Evolutionary conservation across 2,797 vertebrate genomes (phyloP), one percentile per base, ranked within the genome.

Genomic region (Lophotriccus pileatus): DNA sequence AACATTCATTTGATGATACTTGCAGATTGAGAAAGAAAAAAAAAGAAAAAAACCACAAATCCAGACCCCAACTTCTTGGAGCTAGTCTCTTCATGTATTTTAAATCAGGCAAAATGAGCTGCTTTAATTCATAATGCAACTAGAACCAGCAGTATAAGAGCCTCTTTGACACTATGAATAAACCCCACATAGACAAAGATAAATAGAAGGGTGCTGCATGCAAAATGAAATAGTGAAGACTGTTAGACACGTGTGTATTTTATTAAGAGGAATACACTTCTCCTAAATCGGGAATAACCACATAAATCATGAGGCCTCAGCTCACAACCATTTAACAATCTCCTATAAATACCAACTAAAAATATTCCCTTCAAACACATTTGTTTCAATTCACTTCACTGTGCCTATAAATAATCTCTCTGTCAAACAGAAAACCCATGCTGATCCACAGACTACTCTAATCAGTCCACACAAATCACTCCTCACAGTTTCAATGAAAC

Each of bases 391-490:
- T 83, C 83, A 79, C 30, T 93, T 95, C 62, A 59, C 79, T 70
- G 56, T 75, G 74, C 52, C 80, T 92, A 87, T 87, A 93, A 92
- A 94, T 82, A 94, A 82, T 70, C 80, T 68, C 73, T 68, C 76
- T 63, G 70, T 82, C 93, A 96, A 78, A 89, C 55, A 93, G 78
- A 69, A 90, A 84, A 77, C 69, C 55, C 83, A 28, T 34, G 62
- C 87, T 91, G 79, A 95, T 94, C 55, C 92, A 90, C 87, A 94
- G 60, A 60, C 44, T 92, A 59, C 72, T 93, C 63, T 81, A 89
- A 81, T 75, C 90, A 85, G 77, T 92, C 69, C 87, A 87, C 81
- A 95, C 50, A 96, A 92, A 97, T 92, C 81, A 92, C 52, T 92
- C 66, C n/a, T 77, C 76, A 62, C 32, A 83, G 78, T 94, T 96